Base-by-base conservation (phyloP, 2,113 vertebrate species). In the Osmerus mordax region DNA sequence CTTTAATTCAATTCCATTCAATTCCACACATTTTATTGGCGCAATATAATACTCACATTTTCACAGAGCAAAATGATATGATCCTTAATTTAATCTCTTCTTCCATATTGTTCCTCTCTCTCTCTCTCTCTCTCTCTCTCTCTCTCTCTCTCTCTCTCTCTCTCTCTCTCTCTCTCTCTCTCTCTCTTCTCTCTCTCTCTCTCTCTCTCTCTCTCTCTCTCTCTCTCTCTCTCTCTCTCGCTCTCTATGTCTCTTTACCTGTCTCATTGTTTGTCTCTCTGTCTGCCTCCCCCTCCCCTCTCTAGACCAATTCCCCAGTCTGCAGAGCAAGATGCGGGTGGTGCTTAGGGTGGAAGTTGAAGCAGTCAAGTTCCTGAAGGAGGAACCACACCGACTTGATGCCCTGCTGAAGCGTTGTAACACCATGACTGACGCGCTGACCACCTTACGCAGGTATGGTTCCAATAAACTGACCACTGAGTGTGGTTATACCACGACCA, bases 261-360 rank as follows among this genome's bases (percentile, higher is more conserved):
- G 1, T 0, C 32, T 62, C 29, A 15, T 1, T 59, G 23, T 29
- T 16, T 36, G 47, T 66, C 67, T 59, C 23, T 70, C 14, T 78
- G 61, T 80, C 13, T 41, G 14, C 3, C 1, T 66, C 11, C 11
- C 58, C 15, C 25, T 4, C n/a, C 4, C 55, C 36, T 14, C 2
- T 80, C 0, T 89, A 99, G 97, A 95, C 89, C 96, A 99, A 86
- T 99, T 99, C 87, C 96, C 97, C 75, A 92, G 94, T 76, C 92
- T 99, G 85, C 97, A 99, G 92, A 97, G 96, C 92, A 98, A 98
- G 91, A 98, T 99, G 97, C 92, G 97, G 0, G 96, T 98, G 59
- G 96, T 99, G 83, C 90, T 99, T 72, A 87, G 97, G 1, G 97
- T 98, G 81, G 97, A 99, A 91, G 97, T 98, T 76, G 97, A 99